Base-by-base conservation (phyloP, 2,113 vertebrate genomes). In the Falco punctatus region DNA sequence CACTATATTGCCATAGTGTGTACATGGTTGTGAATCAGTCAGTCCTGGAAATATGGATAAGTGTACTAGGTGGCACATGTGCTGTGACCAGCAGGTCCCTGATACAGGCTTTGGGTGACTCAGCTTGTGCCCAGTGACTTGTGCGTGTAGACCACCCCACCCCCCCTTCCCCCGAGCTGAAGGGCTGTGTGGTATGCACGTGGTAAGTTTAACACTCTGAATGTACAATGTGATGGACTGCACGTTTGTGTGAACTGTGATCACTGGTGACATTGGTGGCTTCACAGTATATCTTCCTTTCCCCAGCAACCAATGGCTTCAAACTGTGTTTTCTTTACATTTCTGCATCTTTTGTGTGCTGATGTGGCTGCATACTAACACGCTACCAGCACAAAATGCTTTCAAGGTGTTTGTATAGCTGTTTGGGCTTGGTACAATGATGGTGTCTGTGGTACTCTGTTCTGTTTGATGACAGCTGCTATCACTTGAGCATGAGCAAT, bases 41-140 rank as follows among this genome's bases (percentile, higher is more conserved):
- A 65, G n/a, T 40, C 46, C 59, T 80, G 27, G 52, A 69, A 82
- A 82, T 23, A 22, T 0, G 4, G 40, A 21, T 6, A 30, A 35
- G 64, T 27, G 11, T 12, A 5, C 11, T 20, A 1, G 14, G n/a
- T 35, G 62, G 13, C 19, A 1, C 11, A 2, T 2, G 9, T 2
- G 13, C 48, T 67, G 44, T 44, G 49, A 80, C 51, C 52, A 42
- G 26, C 22, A 35, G 10, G 10, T 49, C 19, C 69, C 44, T 22
- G 16, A 26, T 30, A 30, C 7, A 1, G 1, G 4, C 5, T 66
- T 74, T 74, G 1, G 13, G 46, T 61, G 28, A 12, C 7, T 17
- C 35, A 15, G 19, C 21, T 51, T 44, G 40, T 46, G 58, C 19
- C 22, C 28, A 33, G 51, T 42, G 62, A 3, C 51, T 54, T 9